Percentiles rank a stretch among this genome's conserved stretches.
These are phyloP conservation scores for Ophonus ardosiacus DNA, from an alignment of 2,888 invertebrate genomes.

Conservation along the genomic window DNA sequence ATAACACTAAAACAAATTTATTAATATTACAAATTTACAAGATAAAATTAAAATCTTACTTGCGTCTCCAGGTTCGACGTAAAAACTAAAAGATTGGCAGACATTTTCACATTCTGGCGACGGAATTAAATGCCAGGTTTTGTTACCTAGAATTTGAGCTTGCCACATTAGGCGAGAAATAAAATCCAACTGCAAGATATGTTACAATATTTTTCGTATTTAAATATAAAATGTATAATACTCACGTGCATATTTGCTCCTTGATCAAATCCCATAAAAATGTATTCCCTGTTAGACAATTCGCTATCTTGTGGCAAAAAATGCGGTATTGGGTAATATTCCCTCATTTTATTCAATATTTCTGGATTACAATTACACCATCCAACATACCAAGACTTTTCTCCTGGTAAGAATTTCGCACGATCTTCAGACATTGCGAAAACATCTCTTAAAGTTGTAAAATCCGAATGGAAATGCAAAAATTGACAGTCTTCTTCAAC, in stretches of 20 bases:
- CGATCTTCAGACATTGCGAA: constrained; percentile 85
- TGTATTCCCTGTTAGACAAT: constrained; percentile 91
- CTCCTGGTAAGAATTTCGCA: constrained; percentile 80
- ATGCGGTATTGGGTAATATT: constrained; percentile 88
- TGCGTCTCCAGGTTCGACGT: constrained; percentile 91
- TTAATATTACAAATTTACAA: not conserved
- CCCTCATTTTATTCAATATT: constrained; percentile 84
- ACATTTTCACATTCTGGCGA: constrained; percentile 91
- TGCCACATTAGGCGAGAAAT: constrained; percentile 96
- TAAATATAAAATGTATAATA: no score
- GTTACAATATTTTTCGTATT: no score
- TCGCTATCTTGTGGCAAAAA: constrained; percentile 94
- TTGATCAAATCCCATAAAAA: constrained; percentile 93
- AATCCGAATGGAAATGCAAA: constrained; percentile 90
- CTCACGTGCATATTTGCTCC: constrained; percentile 94
- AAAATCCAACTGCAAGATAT: constrained; percentile 85
- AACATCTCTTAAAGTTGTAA: constrained; percentile 86
- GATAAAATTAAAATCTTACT: constrained; percentile 76
- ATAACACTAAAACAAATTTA: constrained; percentile 80
- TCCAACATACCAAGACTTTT: constrained; percentile 92
- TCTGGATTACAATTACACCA: constrained; percentile 95
- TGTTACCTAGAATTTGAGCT: constrained; percentile 91
- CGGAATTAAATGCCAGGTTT: constrained; percentile 90
- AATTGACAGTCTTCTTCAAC: constrained; percentile 91
- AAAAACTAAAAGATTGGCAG: constrained; percentile 86